A percentile compares a stretch with the other conserved stretches of the same genome.
phyloP scores from a whole-genome alignment of 2,797 vertebrate genomes.

The Ctenopoma kingsleyae region DNA sequence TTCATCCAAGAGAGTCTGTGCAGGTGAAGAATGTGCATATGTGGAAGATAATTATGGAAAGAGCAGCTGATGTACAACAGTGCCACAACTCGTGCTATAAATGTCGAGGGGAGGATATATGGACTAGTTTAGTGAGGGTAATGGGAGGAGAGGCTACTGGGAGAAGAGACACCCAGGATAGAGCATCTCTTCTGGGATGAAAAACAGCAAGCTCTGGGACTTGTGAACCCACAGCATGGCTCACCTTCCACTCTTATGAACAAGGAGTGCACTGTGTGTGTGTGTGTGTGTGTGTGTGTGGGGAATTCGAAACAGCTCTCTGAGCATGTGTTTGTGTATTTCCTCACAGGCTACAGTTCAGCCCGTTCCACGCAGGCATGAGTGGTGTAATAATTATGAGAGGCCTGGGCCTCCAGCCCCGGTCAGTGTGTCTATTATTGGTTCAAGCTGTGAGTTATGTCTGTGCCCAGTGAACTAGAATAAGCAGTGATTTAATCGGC shows the following conservation, averaged over 20 bases:
- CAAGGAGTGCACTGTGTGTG: constrained; percentile 8
- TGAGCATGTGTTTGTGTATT: constrained; percentile 36
- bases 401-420: constrained; percentile 45
- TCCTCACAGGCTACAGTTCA: constrained; percentile 44
- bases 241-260: constrained; percentile 50
- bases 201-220: constrained; percentile 51
- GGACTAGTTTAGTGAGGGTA: constrained; percentile 37
- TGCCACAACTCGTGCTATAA: constrained; percentile 34
- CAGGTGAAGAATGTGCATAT: not conserved
- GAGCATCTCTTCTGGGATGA: constrained; percentile 58
- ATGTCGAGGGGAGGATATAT: constrained; percentile 58
- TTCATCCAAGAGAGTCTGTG: constrained; percentile 10
- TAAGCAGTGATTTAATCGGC: constrained; percentile 52
- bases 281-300: not conserved
- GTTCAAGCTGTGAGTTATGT: constrained; percentile 64
- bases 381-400: constrained; percentile 68
- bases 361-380: constrained; percentile 37
- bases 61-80: not conserved
- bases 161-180: constrained; percentile 19
- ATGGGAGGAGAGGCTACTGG: constrained; percentile 35
- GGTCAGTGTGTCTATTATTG: constrained; percentile 65
- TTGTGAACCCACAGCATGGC: constrained; percentile 23
- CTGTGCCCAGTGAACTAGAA: constrained; percentile 52
- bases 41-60: not conserved
- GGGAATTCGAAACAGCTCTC: constrained; percentile 29